Base-by-base conservation (phyloP, 2,113 vertebrate genomes). In the Pterophyllum scalare region DNA sequence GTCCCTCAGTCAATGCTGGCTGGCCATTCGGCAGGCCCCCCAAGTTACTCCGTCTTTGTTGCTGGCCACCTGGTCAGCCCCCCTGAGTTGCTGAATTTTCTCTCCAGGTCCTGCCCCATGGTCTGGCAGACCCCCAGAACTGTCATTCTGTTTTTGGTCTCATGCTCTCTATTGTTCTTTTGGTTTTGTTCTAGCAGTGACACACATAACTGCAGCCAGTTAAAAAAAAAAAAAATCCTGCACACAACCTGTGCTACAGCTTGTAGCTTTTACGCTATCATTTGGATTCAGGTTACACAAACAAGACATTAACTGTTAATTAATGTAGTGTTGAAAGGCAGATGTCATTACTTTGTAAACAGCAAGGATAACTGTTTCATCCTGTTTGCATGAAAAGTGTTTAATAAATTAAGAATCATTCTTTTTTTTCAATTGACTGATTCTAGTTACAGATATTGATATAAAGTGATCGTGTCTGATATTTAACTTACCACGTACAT, bases 271-370 rank as follows among this genome's bases (percentile, higher is more conserved):
- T 75, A 75, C 13, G 58, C 31, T 38, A 54, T 54, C 52, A 33
- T 31, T 72, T 72, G 46, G 46, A 72, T 72, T 54, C 67, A 72
- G 52, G n/a, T 72, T 26, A 72, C 26, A 72, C 46, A 72, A 33
- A 72, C 26, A n/a, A 2, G 6, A 72, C 26, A 54, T 33, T 33
- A 72, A 52, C 31, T 52, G 11, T 72, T 72, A 14, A 54, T 54
- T n/a, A 72, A 22, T 35, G 35, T 28, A 12, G 3, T 46, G 57
- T 35, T 49, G 75, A 80, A 56, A 24, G 33, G 61, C 33, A 80
- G 7, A 67, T 43, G 35, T 58, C 62, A 58, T 7, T 67, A 67
- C 33, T 33, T 40, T 67, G 52, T 22, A 58, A 54, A 2, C 4
- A 79, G 33, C 3, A 13, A 38, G 20, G 9, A 52, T 58, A 67